phyloP scores from a whole-genome alignment of 2,797 vertebrate species.

The Gila robusta region DNA sequence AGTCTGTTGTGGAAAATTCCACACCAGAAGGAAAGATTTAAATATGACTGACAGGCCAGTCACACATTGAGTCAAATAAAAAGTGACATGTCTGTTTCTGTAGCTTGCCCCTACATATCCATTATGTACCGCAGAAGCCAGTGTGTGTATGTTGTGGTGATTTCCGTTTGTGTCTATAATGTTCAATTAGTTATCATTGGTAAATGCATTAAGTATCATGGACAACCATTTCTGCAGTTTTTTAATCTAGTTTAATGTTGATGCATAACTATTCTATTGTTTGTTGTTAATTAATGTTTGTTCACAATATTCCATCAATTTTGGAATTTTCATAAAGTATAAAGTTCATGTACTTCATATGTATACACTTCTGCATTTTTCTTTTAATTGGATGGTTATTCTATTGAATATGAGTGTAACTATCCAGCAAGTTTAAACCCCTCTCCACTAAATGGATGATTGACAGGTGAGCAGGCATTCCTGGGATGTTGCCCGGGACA shows the following conservation, averaged over 20 bases:
- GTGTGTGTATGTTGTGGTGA: not conserved
- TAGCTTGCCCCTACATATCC: constrained; percentile 72
- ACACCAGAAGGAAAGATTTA: constrained; percentile 64
- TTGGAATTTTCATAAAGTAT: not conserved
- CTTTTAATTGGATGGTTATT: not conserved
- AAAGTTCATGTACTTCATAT: not conserved
- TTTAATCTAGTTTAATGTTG: not conserved
- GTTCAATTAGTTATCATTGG: not conserved
- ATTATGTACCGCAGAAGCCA: not conserved
- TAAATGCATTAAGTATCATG: not conserved
- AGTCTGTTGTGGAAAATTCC: constrained; percentile 28
- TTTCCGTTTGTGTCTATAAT: constrained; percentile 5
- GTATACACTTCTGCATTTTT: not conserved
- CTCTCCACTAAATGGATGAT: not conserved
- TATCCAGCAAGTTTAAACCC: not conserved
- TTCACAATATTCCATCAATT: not conserved
- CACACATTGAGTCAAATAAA: constrained; percentile 78
- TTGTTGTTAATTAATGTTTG: not conserved
- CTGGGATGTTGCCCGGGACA: not conserved
- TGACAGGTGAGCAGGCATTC: not conserved
- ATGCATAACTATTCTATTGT: no score
- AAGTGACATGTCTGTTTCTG: constrained; percentile 82
- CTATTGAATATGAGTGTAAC: not conserved
- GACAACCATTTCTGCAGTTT: not conserved
- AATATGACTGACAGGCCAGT: constrained; percentile 75